Conservation (phyloP, 37 sponge, comb jelly and placozoan genomes). For the Oopsacas minuta region DNA sequence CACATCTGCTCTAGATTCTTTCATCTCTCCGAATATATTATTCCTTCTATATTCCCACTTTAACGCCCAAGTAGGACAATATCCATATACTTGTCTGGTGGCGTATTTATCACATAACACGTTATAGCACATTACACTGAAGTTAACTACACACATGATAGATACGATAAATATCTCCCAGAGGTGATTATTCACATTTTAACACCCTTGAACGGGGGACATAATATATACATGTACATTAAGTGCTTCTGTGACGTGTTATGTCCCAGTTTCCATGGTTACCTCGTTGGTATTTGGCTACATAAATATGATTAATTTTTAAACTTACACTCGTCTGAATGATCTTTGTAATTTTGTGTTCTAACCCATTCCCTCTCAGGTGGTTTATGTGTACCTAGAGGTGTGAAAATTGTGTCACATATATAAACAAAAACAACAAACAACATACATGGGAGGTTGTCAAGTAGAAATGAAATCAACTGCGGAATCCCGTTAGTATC, state of each 20-base stretch:
- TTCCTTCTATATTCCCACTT: constrained; percentile 77
- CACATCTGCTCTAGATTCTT: constrained; percentile 62
- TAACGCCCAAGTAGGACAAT: constrained; percentile 91
- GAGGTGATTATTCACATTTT: no score
- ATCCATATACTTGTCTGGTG: constrained; percentile 74
- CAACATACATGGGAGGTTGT: constrained; percentile 55
- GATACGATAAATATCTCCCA: neutral
- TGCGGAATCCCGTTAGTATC: constrained; percentile 73
- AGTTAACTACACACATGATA: constrained; percentile 25
- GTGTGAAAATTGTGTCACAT: neutral
- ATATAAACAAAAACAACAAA: neutral
- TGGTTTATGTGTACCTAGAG: constrained; percentile 31
- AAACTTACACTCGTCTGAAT: neutral
- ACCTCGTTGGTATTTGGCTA: no score
- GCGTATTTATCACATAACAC: constrained; percentile 82
- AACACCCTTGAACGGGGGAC: no score
- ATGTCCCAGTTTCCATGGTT: no score
- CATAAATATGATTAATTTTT: no score
- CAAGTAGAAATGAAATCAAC: constrained; percentile 66
- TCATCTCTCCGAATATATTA: constrained; percentile 66
- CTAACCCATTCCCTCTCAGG: constrained; percentile 67
- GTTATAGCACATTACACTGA: constrained; percentile 83
- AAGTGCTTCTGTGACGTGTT: no score
- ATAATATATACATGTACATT: no score
- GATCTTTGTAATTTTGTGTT: neutral